A percentile compares a stretch with the other conserved stretches of the same genome.
These are phyloP conservation scores for Rhinoraja longicauda DNA, from an alignment of 2,797 vertebrate species.

Conservation along the genomic window DNA sequence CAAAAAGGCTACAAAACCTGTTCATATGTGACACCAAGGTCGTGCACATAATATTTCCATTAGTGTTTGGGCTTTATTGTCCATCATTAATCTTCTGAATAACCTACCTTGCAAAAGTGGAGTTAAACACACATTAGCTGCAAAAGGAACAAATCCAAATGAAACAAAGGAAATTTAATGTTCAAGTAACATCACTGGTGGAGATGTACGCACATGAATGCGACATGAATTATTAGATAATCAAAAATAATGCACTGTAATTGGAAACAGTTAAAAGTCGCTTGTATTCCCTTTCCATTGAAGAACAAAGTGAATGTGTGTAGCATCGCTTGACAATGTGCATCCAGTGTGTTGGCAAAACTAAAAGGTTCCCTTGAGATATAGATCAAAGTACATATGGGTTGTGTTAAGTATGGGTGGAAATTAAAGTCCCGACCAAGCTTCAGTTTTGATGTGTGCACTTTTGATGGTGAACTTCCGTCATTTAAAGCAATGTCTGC, in stretches of 20 bases:
- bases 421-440: neutral
- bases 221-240: neutral
- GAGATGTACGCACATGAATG: neutral
- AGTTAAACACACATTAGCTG: neutral
- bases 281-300: neutral
- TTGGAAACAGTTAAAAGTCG: conserved; percentile 10
- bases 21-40: neutral
- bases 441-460: neutral
- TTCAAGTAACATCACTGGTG: neutral
- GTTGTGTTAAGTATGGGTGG: conserved; percentile 21
- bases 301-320: conserved; percentile 20
- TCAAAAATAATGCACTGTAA: neutral
- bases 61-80: neutral
- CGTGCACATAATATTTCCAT: neutral
- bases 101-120: neutral
- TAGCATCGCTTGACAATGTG: conserved; percentile 4
- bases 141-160: neutral
- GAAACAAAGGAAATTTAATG: neutral
- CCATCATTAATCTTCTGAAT: neutral
- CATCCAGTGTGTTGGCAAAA: conserved; percentile 16
- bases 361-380: neutral
- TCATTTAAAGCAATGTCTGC: neutral
- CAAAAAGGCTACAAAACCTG: no score
- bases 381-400: conserved; percentile 35
- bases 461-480: neutral